These are phyloP conservation scores for Lophotis ruficrista DNA, from an alignment of 2,113 vertebrate species.

Conservation along the genomic window DNA sequence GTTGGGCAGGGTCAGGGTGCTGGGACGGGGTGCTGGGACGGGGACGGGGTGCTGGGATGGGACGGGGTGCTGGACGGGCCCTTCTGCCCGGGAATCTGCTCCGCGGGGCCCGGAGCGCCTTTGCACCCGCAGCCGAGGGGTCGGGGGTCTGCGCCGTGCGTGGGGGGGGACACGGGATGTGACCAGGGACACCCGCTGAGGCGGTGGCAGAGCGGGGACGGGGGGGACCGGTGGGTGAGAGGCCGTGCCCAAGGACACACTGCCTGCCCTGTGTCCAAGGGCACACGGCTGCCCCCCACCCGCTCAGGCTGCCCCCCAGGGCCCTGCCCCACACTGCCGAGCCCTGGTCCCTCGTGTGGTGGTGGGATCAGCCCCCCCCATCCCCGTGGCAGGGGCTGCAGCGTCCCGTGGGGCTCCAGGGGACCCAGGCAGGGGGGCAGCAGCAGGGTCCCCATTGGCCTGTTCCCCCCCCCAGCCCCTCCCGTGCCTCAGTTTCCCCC, in stretches of 20 bases:
- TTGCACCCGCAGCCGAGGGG: rapidly evolving
- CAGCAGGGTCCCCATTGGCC: background rate
- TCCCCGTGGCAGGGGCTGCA: background rate
- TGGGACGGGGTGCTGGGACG: background rate
- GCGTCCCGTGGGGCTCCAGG: background rate
- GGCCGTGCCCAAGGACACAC: rapidly evolving
- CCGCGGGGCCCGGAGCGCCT: background rate
- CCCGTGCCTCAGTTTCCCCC: background rate
- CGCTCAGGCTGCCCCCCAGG: background rate
- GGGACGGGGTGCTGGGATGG: background rate
- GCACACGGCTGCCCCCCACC: background rate
- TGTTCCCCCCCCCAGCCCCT: too few relatives aligned
- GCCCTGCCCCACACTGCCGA: background rate
- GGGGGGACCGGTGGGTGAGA: background rate
- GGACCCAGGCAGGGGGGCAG: background rate
- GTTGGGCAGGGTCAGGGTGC: background rate
- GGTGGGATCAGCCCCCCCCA: background rate
- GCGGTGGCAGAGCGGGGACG: background rate
- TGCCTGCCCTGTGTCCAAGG: background rate
- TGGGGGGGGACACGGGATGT: background rate
- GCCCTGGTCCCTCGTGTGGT: background rate
- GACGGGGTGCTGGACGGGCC: background rate
- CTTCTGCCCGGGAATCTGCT: background rate
- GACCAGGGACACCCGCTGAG: background rate
- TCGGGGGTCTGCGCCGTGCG: rapidly evolving